These are phyloP conservation scores for Latrodectus hesperus DNA, from an alignment of 2,888 invertebrate genomes.

Conservation along the genomic window DNA sequence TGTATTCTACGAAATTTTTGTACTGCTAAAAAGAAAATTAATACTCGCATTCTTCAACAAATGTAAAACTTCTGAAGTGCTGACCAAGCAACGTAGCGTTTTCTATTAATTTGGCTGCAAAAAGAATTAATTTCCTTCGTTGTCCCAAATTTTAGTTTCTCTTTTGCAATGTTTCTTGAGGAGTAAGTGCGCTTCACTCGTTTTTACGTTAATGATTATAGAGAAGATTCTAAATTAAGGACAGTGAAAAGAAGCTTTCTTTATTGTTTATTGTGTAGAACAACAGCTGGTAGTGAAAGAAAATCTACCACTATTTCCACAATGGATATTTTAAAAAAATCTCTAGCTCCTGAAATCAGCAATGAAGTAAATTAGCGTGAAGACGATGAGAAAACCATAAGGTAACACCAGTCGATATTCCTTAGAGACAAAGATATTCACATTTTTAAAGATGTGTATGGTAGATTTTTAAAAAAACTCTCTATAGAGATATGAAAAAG, in stretches of 20 bases:
- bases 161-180: conserved; percentile 26
- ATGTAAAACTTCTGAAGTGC: conserved; percentile 19
- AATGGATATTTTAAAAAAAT: conserved; percentile 33
- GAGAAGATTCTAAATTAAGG: conserved; percentile 51
- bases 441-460: too few relatives aligned
- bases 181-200: conserved; percentile 33
- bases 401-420: too few relatives aligned
- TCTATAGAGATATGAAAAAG: too few relatives aligned
- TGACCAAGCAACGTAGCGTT: conserved; percentile 21
- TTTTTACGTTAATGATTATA: conserved; percentile 62
- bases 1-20: not conserved
- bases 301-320: conserved; percentile 29
- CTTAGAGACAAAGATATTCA: too few relatives aligned
- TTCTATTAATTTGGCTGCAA: conserved; percentile 48
- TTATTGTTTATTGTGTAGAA: conserved; percentile 43
- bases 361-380: conserved; percentile 37
- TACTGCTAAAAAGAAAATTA: not conserved
- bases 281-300: conserved; percentile 56
- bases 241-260: conserved; percentile 38
- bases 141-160: conserved; percentile 42
- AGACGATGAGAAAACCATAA: not conserved
- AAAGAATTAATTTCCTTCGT: conserved; percentile 25
- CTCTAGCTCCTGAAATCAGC: conserved; percentile 37
- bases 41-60: not conserved
- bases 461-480: too few relatives aligned